Evolutionary conservation across 2,797 vertebrate genomes (phyloP).

Genomic region (Lacerta viridis): DNA sequence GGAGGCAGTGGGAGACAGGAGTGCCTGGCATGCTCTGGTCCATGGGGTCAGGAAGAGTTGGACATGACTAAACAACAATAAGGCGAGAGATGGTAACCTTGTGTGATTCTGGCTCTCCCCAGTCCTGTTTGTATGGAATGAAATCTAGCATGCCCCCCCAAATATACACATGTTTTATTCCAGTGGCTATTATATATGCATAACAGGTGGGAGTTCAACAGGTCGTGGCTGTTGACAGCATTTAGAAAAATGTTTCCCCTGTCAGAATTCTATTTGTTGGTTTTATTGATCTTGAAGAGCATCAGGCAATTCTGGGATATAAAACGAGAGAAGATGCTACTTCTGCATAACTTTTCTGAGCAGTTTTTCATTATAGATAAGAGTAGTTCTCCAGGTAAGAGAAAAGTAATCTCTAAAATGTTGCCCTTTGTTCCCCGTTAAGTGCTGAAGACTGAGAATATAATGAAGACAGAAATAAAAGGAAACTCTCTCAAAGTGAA

Average conservation of each 20-base stretch:
- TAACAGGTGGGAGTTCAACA: not conserved
- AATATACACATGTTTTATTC: too few species aligned
- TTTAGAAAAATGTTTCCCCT: not conserved
- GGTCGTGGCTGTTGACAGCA: not conserved
- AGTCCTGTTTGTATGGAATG: not conserved
- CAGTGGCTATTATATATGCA: not conserved
- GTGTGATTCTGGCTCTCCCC: not conserved
- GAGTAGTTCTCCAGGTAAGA: not conserved
- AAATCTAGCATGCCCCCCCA: too few species aligned
- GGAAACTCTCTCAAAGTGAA: slow-evolving; percentile 52
- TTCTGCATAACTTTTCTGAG: not conserved
- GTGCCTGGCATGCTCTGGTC: too few species aligned
- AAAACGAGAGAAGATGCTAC: not conserved
- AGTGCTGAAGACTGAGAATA: slow-evolving; percentile 52
- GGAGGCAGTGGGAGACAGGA: too few species aligned
- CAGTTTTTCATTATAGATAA: not conserved
- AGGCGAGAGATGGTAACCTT: not conserved
- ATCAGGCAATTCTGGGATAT: not conserved
- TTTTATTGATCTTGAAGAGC: not conserved
- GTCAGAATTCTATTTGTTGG: not conserved
- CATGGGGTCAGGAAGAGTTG: too few species aligned
- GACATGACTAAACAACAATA: not conserved
- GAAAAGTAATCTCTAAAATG: not conserved
- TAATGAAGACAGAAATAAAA: slow-evolving; percentile 29
- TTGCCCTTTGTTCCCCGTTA: slow-evolving; percentile 20